Base-by-base conservation (phyloP, 2,888 invertebrate species). In the Perizoma flavofasciatum region DNA sequence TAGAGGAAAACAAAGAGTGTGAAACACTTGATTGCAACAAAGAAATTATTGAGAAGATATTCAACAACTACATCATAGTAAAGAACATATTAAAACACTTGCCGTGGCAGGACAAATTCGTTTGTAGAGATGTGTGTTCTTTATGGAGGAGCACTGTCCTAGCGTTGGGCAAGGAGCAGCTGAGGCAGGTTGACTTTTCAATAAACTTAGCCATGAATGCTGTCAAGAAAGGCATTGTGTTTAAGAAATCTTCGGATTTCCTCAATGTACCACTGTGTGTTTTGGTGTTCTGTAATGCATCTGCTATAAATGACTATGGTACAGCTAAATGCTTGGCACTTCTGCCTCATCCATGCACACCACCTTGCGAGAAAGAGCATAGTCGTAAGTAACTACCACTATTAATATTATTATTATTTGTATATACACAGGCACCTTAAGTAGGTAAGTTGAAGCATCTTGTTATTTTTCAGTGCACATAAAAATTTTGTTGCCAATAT, bases 61-160 rank as follows among this genome's bases (percentile, higher is more conserved):
- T 82, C 54, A 77, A 73, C 34, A 92, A 92, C 67, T 92, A 92
- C 70, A 79, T 92, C n/a, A 86, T 92, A 63, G 84, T 81, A 32
- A 92, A 87, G 66, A 81, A 85, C 55, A 89, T 92, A 44, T 68
- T 92, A 1, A 83, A 85, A 66, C 79, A 83, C 59, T 71, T 90
- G 52, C 66, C 74, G 33, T 92, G 92, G 92, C 92, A 88, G 66
- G 90, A 92, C 4, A 88, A 89, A 68, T 65, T 84, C 54, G 55
- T 88, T 7, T 85, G 86, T 57, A 84, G 84, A 64, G 74, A 77
- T 73, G 92, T 92, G 5, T 88, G 87, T 61, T 75, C 76, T 22
- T 83, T 87, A 48, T 92, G 92, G 92, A 69, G 73, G 9, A 85
- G 86, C 32, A 87, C 82, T 33, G 79, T 89, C 1, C 74, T 76